A percentile compares a stretch with the other conserved stretches of the same genome.
phyloP scores from a whole-genome alignment of 53 echinoderm and acorn worm species.

The Echinometra lucunter region DNA sequence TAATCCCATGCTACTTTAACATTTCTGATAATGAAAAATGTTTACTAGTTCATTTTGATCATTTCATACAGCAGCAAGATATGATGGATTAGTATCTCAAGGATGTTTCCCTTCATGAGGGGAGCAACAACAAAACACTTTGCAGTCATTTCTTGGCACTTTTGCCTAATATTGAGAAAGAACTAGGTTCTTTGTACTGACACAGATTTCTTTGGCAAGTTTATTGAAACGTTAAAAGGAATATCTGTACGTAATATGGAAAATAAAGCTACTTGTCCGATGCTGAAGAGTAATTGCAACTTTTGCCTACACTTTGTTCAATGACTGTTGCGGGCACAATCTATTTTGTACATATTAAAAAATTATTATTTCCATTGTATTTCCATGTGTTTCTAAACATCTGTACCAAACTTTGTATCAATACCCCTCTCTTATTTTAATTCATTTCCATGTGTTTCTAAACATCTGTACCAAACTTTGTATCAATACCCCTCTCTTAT shows the following conservation, averaged over 20 bases:
- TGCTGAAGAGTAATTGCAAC: background rate
- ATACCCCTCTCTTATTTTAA: background rate
- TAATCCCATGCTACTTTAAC: background rate
- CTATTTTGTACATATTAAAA: background rate
- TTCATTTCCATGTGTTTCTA: background rate
- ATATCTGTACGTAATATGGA: background rate
- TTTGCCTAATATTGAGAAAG: background rate
- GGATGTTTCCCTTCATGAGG: background rate
- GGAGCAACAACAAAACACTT: no score
- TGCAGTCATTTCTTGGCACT: no score
- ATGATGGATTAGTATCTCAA: background rate
- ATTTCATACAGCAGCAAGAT: constrained; percentile 1
- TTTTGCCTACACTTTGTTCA: background rate
- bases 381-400: background rate
- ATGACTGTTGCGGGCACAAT: background rate
- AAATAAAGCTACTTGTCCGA: background rate
- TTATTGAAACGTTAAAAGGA: no score
- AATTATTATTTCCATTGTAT: background rate
- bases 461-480: background rate
- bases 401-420: background rate
- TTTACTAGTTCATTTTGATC: background rate
- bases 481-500: background rate
- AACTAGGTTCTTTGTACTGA: no score
- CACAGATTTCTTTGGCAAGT: no score
- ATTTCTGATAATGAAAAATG: background rate